A percentile compares a stretch with the other conserved stretches of the same genome.
phyloP scores from a whole-genome alignment of 2,888 invertebrate species.

The Cephus pygmeus region DNA sequence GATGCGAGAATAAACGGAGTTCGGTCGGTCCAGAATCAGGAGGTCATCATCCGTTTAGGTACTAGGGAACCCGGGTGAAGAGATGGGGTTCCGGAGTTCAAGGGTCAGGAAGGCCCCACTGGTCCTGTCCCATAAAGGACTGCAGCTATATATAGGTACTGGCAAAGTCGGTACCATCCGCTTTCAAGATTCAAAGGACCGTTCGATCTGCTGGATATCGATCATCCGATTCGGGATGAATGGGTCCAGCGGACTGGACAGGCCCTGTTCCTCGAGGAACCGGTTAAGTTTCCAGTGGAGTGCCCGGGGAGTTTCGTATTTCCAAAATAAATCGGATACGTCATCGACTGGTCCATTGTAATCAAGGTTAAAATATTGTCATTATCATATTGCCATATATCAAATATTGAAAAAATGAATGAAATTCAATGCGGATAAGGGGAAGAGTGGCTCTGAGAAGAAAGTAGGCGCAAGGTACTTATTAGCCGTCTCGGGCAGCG shows the following conservation, averaged over 20 bases:
- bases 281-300: neutral
- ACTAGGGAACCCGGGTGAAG: neutral
- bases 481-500: neutral
- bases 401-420: neutral
- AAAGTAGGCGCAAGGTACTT: neutral
- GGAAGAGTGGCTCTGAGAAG: neutral
- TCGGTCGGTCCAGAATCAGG: neutral
- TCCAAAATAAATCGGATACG: neutral
- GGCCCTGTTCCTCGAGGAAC: neutral
- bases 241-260: neutral
- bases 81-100: neutral
- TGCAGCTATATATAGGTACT: neutral
- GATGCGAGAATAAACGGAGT: neutral
- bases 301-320: neutral
- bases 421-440: neutral
- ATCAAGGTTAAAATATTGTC: neutral
- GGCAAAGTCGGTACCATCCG: neutral
- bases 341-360: neutral
- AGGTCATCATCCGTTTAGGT: neutral
- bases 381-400: too few relatives aligned
- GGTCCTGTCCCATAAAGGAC: too few relatives aligned
- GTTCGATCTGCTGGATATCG: neutral
- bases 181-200: neutral
- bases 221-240: neutral
- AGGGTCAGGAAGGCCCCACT: neutral